Conservation (phyloP, 2,797 vertebrate genomes). For the Cichlasoma orientale region DNA sequence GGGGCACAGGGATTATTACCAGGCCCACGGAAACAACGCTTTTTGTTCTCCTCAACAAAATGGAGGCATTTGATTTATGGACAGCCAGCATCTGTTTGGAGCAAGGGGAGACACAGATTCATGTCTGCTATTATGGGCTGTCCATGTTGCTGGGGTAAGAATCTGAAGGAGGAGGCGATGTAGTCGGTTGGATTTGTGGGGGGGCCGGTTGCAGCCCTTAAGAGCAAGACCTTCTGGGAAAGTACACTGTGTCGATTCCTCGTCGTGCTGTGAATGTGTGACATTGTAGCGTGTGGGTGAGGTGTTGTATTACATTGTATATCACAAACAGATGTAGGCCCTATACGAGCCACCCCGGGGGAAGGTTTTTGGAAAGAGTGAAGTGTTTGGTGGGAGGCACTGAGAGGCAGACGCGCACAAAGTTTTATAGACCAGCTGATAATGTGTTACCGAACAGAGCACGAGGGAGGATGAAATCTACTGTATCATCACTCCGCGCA, state of each 20-base stretch:
- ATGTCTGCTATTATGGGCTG: slow-evolving; percentile 82
- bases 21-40: slow-evolving; percentile 74
- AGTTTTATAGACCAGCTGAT: slow-evolving; percentile 66
- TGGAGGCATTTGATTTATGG: slow-evolving; percentile 83
- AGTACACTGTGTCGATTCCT: slow-evolving; percentile 62
- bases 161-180: slow-evolving; percentile 52
- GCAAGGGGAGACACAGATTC: slow-evolving; percentile 80
- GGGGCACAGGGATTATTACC: slow-evolving; percentile 78
- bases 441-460: slow-evolving; percentile 46
- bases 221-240: slow-evolving; percentile 72
- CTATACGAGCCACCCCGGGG: slow-evolving; percentile 55
- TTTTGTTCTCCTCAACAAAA: slow-evolving; percentile 80
- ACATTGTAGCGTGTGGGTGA: slow-evolving; percentile 64
- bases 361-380: slow-evolving; percentile 42
- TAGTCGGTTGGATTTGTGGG: slow-evolving; percentile 5
- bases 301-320: slow-evolving; percentile 70
- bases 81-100: slow-evolving; percentile 81
- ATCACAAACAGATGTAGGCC: slow-evolving; percentile 77
- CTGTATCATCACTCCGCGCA: slow-evolving; percentile 58
- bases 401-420: slow-evolving; percentile 40
- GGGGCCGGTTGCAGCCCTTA: slow-evolving; percentile 43
- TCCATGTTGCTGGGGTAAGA: slow-evolving; percentile 75
- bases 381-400: slow-evolving; percentile 63
- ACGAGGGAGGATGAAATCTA: slow-evolving; percentile 53
- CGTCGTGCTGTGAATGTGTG: slow-evolving; percentile 65